Evolutionary conservation across 2,888 invertebrate genomes (phyloP).

Genomic region (Lasioglossum pauxillum): DNA sequence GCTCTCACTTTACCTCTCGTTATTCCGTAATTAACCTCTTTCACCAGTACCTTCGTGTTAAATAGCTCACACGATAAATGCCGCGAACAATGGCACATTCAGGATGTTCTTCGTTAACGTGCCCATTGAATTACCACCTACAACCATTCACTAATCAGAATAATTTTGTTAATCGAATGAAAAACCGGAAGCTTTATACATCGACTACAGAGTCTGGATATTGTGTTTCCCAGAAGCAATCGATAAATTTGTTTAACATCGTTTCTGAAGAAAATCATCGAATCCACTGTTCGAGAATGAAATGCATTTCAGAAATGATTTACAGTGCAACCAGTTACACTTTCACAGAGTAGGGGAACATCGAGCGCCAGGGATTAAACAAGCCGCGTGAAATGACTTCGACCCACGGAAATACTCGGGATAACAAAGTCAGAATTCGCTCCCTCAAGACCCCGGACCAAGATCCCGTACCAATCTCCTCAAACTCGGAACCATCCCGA

Average conservation of each 20-base stretch:
- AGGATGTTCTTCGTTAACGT: background rate
- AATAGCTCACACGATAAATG: background rate
- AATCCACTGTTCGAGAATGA: no score
- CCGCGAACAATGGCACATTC: background rate
- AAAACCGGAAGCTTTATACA: background rate
- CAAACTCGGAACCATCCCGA: background rate
- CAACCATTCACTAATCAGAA: background rate
- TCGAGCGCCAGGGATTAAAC: background rate
- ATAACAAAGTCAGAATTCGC: conserved; percentile 1
- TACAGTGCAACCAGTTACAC: no score
- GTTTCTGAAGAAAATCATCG: no score
- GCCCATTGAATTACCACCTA: background rate
- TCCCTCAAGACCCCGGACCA: background rate
- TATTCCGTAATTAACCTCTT: background rate
- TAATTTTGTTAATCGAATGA: background rate
- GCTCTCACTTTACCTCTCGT: background rate
- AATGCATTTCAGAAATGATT: background rate
- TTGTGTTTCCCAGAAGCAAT: no score
- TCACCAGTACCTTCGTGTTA: background rate
- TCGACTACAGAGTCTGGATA: background rate
- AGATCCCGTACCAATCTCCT: conserved; percentile 1
- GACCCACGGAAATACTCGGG: background rate
- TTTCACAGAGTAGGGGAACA: no score
- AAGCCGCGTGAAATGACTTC: background rate
- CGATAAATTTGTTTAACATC: no score